phyloP scores from a whole-genome alignment of 2,888 invertebrate genomes.

The Caenorhabditis doughertyi region DNA sequence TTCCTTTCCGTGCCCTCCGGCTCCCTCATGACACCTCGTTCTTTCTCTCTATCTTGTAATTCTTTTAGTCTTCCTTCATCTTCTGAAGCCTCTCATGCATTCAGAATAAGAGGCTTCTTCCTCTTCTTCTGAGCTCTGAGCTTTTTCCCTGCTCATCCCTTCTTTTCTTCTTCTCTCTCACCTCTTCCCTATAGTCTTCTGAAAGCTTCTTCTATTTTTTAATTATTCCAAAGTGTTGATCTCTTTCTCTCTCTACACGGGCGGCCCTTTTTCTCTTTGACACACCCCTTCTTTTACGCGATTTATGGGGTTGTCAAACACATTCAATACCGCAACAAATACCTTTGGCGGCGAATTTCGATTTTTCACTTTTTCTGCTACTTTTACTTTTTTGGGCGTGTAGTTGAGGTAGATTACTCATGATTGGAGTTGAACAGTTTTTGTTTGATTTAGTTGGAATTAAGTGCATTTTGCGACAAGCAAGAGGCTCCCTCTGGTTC shows the following conservation, averaged over 20 bases:
- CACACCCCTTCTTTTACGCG: slow-evolving; percentile 4
- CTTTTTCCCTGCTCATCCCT: slow-evolving; percentile 9
- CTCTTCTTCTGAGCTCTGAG: neutral
- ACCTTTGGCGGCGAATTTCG: slow-evolving; percentile 38
- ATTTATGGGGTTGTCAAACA: slow-evolving; percentile 19
- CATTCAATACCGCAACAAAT: slow-evolving; percentile 38
- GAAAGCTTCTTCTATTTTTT: no score
- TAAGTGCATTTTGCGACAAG: no score
- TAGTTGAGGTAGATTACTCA: no score
- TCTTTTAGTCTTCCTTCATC: slow-evolving; percentile 15
- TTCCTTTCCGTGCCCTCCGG: neutral
- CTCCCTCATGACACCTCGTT: slow-evolving; percentile 31
- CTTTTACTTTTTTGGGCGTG: no score
- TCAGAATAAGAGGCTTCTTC: slow-evolving; percentile 54
- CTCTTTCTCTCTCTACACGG: no score
- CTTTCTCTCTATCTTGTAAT: no score
- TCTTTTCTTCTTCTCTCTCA: slow-evolving; percentile 1
- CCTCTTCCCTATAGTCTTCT: slow-evolving; percentile 4
- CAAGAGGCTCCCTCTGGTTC: no score
- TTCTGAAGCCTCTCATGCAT: slow-evolving; percentile 61
- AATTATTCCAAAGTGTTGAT: slow-evolving; percentile 61
- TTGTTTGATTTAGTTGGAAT: no score
- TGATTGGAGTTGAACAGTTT: no score
- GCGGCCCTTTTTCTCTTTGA: slow-evolving; percentile 15
- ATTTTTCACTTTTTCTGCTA: no score